A percentile compares a stretch with the other conserved stretches of the same genome.
These are phyloP conservation scores for Prosapia bicincta DNA, from an alignment of 2,888 invertebrate species.

Conservation along the genomic window DNA sequence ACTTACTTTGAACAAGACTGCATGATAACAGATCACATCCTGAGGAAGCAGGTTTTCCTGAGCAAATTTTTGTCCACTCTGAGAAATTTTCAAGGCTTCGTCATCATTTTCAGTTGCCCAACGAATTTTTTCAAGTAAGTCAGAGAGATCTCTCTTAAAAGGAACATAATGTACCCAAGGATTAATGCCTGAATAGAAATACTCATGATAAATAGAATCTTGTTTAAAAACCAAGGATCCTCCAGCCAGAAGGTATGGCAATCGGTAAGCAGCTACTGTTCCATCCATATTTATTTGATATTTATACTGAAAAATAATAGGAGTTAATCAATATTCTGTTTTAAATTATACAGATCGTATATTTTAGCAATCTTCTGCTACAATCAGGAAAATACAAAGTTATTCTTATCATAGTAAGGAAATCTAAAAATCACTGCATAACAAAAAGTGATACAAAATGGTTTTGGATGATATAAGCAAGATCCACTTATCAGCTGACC, in stretches of 20 bases:
- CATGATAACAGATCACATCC: constrained; percentile 86
- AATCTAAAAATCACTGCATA: too few species aligned
- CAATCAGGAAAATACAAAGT: too few species aligned
- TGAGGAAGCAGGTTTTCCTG: constrained; percentile 75
- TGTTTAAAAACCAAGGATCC: constrained; percentile 89
- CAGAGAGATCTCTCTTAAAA: constrained; percentile 71
- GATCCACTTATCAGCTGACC: too few species aligned
- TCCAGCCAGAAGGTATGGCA: constrained; percentile 88
- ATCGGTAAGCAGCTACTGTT: constrained; percentile 92
- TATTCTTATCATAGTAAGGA: too few species aligned
- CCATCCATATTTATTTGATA: constrained; percentile 95
- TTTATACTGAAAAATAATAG: constrained; percentile 83
- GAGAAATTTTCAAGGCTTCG: constrained; percentile 61
- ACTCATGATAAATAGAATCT: constrained; percentile 90
- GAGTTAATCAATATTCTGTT: neutral
- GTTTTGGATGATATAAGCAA: too few species aligned
- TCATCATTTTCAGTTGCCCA: constrained; percentile 75
- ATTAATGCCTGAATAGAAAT: constrained; percentile 76
- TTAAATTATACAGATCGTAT: too few species aligned
- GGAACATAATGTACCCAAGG: constrained; percentile 83
- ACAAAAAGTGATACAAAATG: too few species aligned
- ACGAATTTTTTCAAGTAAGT: constrained; percentile 71
- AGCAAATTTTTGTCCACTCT: constrained; percentile 66
- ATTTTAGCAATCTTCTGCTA: too few species aligned
- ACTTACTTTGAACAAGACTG: constrained; percentile 60